These are phyloP conservation scores for Vespertilio murinus DNA, from an alignment of 2,797 vertebrate species.

Conservation along the genomic window DNA sequence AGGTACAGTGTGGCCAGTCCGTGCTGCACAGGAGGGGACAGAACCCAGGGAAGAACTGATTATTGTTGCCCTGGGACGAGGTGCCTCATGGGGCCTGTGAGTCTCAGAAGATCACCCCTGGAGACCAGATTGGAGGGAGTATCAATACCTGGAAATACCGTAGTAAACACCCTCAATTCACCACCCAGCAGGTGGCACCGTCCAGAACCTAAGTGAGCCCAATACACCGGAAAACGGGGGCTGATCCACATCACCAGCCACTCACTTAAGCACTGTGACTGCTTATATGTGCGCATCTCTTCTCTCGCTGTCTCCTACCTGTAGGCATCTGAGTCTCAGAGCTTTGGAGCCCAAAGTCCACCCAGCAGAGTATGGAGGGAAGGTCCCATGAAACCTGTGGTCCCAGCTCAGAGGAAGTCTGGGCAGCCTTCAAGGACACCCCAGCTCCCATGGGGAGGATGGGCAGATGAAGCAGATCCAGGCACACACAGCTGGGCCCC, in stretches of 20 bases:
- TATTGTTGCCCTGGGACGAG: not conserved
- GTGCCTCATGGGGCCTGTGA: not conserved
- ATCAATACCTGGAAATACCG: not conserved
- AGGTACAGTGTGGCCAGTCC: not conserved
- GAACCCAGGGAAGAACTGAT: not conserved
- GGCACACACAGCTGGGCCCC: too few relatives aligned
- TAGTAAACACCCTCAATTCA: not conserved
- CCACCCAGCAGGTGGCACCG: not conserved
- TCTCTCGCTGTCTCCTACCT: not conserved
- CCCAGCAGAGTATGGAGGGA: not conserved
- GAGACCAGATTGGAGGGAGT: not conserved
- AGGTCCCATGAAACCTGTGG: not conserved
- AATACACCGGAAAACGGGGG: not conserved
- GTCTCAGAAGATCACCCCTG: not conserved
- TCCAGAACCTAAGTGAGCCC: not conserved
- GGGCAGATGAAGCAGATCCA: not conserved
- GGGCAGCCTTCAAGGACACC: not conserved
- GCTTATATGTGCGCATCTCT: not conserved
- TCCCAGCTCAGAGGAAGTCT: not conserved
- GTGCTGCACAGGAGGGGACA: not conserved
- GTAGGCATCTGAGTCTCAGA: not conserved
- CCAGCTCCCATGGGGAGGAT: not conserved
- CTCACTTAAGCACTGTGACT: not conserved
- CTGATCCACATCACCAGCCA: not conserved
- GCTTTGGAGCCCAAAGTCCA: not conserved